phyloP scores from a whole-genome alignment of 2,113 vertebrate species.

The Papio anubis region DNA sequence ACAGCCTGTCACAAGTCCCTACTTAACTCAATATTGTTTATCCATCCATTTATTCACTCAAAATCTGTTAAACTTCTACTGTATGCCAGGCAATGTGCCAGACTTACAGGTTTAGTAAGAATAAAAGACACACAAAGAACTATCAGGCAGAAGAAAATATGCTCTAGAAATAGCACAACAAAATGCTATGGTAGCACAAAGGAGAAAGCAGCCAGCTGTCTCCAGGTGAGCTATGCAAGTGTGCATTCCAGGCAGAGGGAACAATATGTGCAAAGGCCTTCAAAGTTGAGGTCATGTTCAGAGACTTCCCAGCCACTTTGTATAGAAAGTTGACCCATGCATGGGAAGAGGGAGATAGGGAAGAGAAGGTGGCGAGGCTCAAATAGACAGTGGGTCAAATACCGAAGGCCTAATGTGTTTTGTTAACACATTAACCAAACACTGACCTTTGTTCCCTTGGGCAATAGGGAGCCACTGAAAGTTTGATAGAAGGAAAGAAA shows the following conservation, averaged over 20 bases:
- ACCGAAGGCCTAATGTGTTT: neutral
- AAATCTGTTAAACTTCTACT: neutral
- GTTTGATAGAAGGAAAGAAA: neutral
- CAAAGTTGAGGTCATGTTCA: neutral
- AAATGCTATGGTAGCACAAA: neutral
- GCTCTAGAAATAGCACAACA: neutral
- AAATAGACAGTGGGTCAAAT: neutral
- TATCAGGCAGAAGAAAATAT: neutral
- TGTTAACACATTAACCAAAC: neutral
- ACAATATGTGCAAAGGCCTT: neutral
- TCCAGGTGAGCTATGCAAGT: neutral
- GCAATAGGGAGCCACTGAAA: neutral
- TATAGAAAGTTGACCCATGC: neutral
- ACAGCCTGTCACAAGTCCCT: neutral
- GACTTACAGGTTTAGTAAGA: neutral
- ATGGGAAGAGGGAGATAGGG: neutral
- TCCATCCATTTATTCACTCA: neutral
- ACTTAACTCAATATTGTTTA: neutral
- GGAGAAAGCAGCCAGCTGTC: neutral
- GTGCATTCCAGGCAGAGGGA: neutral
- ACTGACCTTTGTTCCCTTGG: neutral
- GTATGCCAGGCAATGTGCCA: neutral
- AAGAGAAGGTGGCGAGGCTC: neutral
- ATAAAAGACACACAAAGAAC: neutral
- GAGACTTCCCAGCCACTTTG: neutral